These are phyloP conservation scores for Carabus problematicus DNA, from an alignment of 2,888 invertebrate species.

Conservation along the genomic window DNA sequence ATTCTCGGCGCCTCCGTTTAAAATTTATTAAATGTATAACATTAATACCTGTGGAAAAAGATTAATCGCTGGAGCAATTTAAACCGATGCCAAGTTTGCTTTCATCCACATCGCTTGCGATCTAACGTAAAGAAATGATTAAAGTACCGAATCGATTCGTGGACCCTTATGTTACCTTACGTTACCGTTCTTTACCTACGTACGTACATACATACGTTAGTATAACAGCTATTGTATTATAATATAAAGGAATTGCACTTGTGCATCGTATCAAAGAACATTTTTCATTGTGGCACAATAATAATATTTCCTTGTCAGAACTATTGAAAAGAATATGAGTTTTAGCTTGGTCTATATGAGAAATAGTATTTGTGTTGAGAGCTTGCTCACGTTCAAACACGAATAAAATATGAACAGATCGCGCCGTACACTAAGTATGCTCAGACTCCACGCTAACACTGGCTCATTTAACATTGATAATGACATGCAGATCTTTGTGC, in stretches of 20 bases:
- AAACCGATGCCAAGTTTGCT: constrained; percentile 22
- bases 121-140: constrained; percentile 36
- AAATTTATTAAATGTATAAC: constrained; percentile 36
- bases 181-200: neutral
- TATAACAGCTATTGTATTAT: constrained; percentile 9
- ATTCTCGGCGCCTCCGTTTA: constrained; percentile 6
- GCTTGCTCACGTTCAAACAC: no score
- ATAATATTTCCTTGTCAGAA: constrained; percentile 23
- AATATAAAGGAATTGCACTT: constrained; percentile 37
- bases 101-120: constrained; percentile 34
- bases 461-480: no score
- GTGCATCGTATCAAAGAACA: constrained; percentile 31
- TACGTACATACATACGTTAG: neutral
- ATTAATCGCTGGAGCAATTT: constrained; percentile 30
- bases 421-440: no score
- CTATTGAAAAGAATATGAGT: constrained; percentile 10
- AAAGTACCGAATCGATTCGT: constrained; percentile 30
- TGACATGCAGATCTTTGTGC: no score
- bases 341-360: neutral
- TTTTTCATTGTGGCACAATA: constrained; percentile 26
- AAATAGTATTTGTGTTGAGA: constrained; percentile 11
- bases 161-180: neutral
- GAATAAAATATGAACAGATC: no score
- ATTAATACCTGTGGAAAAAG: constrained; percentile 37
- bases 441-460: no score